These are phyloP conservation scores for Fregetta grallaria DNA, from an alignment of 2,113 vertebrate species.

Conservation along the genomic window DNA sequence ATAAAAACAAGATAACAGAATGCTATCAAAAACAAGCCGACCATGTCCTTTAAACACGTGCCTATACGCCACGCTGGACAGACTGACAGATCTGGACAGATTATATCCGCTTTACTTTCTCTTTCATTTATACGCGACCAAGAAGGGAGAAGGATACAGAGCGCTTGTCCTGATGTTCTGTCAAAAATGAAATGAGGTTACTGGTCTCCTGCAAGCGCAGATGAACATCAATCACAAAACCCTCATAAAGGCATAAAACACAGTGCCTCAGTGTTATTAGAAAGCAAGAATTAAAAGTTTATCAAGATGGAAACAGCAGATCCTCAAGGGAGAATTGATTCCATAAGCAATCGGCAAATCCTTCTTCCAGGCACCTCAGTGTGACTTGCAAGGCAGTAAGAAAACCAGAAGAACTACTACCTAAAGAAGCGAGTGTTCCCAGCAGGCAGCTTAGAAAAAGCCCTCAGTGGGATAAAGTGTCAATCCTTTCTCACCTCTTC, in stretches of 20 bases:
- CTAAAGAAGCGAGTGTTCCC: neutral
- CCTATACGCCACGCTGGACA: neutral
- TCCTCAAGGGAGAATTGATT: slow-evolving; percentile 49
- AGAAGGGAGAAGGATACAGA: neutral
- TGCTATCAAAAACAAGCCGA: rapidly evolving
- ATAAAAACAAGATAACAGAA: neutral
- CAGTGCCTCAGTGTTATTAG: neutral
- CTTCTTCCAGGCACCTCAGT: slow-evolving; percentile 20
- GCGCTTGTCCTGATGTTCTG: neutral
- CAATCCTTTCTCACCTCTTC: neutral
- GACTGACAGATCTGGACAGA: neutral
- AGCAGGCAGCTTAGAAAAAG: neutral
- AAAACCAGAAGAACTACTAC: slow-evolving; percentile 53
- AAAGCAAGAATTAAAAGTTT: slow-evolving; percentile 53
- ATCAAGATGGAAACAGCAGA: slow-evolving; percentile 61
- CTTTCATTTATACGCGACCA: neutral
- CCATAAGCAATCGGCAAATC: slow-evolving; percentile 43
- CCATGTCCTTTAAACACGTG: rapidly evolving
- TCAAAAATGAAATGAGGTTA: slow-evolving; percentile 15
- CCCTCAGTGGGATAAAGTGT: neutral
- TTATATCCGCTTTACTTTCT: neutral
- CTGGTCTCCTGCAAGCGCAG: neutral
- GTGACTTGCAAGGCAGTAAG: neutral
- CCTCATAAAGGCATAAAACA: slow-evolving; percentile 9
- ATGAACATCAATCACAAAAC: slow-evolving; percentile 22